These are phyloP conservation scores for Chitala chitala DNA, from an alignment of 2,113 vertebrate species.

Conservation along the genomic window DNA sequence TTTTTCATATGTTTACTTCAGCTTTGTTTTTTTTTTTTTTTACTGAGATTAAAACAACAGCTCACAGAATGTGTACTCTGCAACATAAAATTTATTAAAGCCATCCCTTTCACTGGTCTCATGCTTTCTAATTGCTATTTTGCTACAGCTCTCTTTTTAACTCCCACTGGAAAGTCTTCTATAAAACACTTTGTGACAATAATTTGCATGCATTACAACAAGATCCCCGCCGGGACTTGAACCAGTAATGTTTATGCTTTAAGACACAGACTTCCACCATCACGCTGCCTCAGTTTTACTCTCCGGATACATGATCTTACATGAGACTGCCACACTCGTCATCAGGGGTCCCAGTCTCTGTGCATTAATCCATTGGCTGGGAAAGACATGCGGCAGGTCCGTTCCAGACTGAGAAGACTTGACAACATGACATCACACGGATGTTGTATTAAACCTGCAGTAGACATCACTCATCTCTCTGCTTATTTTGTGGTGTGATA, in stretches of 20 bases:
- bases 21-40: too few species aligned
- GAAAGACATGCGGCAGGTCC: background rate
- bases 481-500: constrained; percentile 19
- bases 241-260: too few species aligned
- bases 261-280: too few species aligned
- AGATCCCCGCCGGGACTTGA: too few species aligned
- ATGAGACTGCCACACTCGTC: too few species aligned
- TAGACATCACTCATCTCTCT: background rate
- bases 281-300: too few species aligned
- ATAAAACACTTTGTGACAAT: background rate
- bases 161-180: background rate
- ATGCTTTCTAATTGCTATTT: background rate
- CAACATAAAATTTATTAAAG: background rate
- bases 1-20: too few species aligned
- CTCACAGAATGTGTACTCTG: background rate
- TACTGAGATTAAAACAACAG: too few species aligned
- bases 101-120: background rate
- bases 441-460: background rate
- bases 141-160: background rate
- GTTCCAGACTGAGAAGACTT: background rate
- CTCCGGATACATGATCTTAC: too few species aligned
- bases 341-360: background rate
- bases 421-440: background rate
- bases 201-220: background rate
- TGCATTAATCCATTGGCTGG: background rate